A percentile compares a stretch with the other conserved stretches of the same genome.
These are phyloP conservation scores for Piezodorus guildinii DNA, from an alignment of 1,140 invertebrate genomes.

Conservation along the genomic window DNA sequence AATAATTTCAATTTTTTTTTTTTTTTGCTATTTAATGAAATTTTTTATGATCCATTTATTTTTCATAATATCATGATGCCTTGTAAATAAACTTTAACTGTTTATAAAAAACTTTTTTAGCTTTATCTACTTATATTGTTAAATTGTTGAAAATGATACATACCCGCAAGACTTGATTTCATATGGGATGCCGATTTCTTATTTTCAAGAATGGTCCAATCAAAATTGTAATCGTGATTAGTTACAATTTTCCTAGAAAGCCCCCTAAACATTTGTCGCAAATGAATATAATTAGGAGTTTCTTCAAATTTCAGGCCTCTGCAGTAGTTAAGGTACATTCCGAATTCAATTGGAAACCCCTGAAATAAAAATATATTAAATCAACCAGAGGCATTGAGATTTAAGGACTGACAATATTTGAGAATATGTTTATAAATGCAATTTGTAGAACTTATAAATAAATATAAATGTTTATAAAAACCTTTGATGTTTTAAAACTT, in stretches of 20 bases:
- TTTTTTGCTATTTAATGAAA: no score
- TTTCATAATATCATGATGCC: no score
- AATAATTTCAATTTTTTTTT: no score
- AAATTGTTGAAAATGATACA: neutral
- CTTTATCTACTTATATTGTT: no score
- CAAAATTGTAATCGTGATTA: slow-evolving; percentile 98
- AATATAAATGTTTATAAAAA: neutral
- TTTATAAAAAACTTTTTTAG: no score
- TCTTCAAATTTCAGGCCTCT: slow-evolving; percentile 92
- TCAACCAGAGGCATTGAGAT: no score
- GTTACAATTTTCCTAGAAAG: slow-evolving; percentile 97
- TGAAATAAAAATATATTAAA: slow-evolving; percentile 38
- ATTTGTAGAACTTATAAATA: no score
- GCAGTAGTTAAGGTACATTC: slow-evolving; percentile 97
- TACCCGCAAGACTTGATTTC: neutral
- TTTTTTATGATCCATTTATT: no score
- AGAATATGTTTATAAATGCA: no score
- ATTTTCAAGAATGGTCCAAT: slow-evolving; percentile 91
- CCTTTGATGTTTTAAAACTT: no score
- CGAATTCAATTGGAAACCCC: slow-evolving; percentile 92
- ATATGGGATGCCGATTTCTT: neutral
- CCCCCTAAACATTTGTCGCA: slow-evolving; percentile 92
- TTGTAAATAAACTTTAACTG: no score
- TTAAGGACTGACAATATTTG: no score
- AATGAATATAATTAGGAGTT: slow-evolving; percentile 95